Evolutionary conservation across 2,113 vertebrate genomes (phyloP).

Genomic region (Geococcyx californianus): DNA sequence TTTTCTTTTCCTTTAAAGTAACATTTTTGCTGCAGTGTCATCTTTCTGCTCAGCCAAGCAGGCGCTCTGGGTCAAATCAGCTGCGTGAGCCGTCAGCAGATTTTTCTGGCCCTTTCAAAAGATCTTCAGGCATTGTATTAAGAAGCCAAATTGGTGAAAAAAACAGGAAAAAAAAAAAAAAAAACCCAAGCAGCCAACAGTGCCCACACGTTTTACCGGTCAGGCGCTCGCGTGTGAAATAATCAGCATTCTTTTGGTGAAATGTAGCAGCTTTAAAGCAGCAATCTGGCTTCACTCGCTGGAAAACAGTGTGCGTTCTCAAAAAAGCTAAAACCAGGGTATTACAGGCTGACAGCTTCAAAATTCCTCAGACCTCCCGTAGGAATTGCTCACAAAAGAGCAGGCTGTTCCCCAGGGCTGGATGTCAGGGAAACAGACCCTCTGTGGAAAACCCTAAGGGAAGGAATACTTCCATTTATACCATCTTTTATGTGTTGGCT

Average conservation of each 20-base stretch:
- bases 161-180: background rate
- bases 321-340: slow-evolving; percentile 45
- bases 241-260: slow-evolving; percentile 68
- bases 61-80: slow-evolving; percentile 73
- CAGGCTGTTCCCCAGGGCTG: slow-evolving; percentile 13
- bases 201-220: slow-evolving; percentile 59
- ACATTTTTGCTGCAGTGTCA: slow-evolving; percentile 72
- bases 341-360: slow-evolving; percentile 63
- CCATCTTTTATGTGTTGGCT: slow-evolving; percentile 43
- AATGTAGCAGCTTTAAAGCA: slow-evolving; percentile 62
- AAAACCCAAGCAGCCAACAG: background rate
- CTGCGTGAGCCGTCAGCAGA: slow-evolving; percentile 77
- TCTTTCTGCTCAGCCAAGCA: slow-evolving; percentile 73
- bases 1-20: slow-evolving; percentile 70
- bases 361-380: slow-evolving; percentile 50
- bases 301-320: slow-evolving; percentile 52
- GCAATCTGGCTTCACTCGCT: slow-evolving; percentile 42
- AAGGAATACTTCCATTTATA: slow-evolving; percentile 39
- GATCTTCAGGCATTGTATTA: slow-evolving; percentile 45
- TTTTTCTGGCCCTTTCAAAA: slow-evolving; percentile 57
- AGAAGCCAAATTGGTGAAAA: slow-evolving; percentile 44
- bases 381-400: slow-evolving; percentile 44
- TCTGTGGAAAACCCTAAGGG: slow-evolving; percentile 23
- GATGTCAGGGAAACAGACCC: slow-evolving; percentile 24
- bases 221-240: slow-evolving; percentile 61